phyloP scores from a whole-genome alignment of 2,888 invertebrate genomes.

The Caenorhabditis sulstoni region DNA sequence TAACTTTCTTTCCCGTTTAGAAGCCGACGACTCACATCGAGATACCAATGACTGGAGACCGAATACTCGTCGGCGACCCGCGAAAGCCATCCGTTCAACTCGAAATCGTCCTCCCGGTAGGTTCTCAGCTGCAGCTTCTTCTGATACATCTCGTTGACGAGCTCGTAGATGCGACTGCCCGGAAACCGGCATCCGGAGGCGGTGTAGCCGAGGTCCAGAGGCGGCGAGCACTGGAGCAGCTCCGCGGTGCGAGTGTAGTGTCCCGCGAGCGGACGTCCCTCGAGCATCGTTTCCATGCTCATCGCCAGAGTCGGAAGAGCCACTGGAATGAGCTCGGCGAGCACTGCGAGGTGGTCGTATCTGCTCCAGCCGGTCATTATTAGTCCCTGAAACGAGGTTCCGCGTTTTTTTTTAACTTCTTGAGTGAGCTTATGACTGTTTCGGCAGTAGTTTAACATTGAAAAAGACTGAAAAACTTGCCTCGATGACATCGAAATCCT shows the following conservation, averaged over 20 bases:
- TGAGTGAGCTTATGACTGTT: conserved; percentile 78
- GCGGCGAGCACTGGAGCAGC: conserved; percentile 71
- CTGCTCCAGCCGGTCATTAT: conserved; percentile 83
- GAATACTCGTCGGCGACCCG: conserved; percentile 71
- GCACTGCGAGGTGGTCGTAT: conserved; percentile 82
- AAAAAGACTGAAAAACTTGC: too few relatives aligned
- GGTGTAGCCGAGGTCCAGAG: conserved; percentile 63
- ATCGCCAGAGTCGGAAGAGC: conserved; percentile 82
- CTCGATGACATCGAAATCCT: conserved; percentile 76
- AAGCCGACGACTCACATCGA: conserved; percentile 66
- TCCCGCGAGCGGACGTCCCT: conserved; percentile 46
- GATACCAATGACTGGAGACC: conserved; percentile 74
- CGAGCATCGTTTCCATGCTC: conserved; percentile 76
- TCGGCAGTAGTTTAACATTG: too few relatives aligned
- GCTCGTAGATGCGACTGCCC: conserved; percentile 74
- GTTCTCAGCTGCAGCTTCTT: conserved; percentile 61
- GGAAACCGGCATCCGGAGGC: conserved; percentile 75
- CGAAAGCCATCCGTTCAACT: conserved; percentile 77
- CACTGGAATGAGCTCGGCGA: conserved; percentile 82
- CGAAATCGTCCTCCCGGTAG: conserved; percentile 73
- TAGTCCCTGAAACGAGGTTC: conserved; percentile 78
- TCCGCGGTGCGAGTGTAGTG: conserved; percentile 69
- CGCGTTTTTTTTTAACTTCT: too few relatives aligned
- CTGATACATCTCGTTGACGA: conserved; percentile 74
- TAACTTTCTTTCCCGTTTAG: neutral